phyloP scores from a whole-genome alignment of 2,888 invertebrate genomes.

The Agrilus biguttatus region DNA sequence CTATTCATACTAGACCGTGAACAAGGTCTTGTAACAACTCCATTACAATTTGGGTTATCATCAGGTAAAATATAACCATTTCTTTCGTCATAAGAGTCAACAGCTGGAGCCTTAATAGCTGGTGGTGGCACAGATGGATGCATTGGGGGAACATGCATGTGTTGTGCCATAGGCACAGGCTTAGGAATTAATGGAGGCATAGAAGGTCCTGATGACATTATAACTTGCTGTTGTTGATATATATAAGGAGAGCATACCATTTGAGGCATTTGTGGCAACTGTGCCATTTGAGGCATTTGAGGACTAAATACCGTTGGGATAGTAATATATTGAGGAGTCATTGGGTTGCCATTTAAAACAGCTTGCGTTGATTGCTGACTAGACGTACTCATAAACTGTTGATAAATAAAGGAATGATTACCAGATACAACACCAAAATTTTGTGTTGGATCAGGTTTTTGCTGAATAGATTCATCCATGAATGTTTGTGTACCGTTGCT shows the following conservation, averaged over 20 bases:
- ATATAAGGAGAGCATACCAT: slow-evolving; percentile 31
- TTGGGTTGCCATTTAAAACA: slow-evolving; percentile 31
- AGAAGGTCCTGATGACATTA: slow-evolving; percentile 34
- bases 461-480: not conserved
- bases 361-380: slow-evolving; percentile 19
- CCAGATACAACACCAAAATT: slow-evolving; percentile 24
- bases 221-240: slow-evolving; percentile 40
- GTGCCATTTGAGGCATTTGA: slow-evolving; percentile 29
- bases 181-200: slow-evolving; percentile 22
- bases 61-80: too few species aligned
- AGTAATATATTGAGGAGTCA: slow-evolving; percentile 38
- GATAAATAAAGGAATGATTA: slow-evolving; percentile 38
- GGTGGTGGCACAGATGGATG: not conserved
- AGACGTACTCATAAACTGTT: slow-evolving; percentile 38
- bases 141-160: slow-evolving; percentile 5
- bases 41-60: too few species aligned
- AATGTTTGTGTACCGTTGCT: too few species aligned
- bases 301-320: slow-evolving; percentile 35
- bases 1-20: too few species aligned
- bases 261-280: slow-evolving; percentile 20
- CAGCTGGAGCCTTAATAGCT: too few species aligned
- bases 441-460: slow-evolving; percentile 28
- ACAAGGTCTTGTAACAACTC: too few species aligned
- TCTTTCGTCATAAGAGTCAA: too few species aligned
- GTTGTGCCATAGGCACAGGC: slow-evolving; percentile 11